These are phyloP conservation scores for Lasioglossum oenotherae DNA, from an alignment of 2,888 invertebrate species.

Conservation along the genomic window DNA sequence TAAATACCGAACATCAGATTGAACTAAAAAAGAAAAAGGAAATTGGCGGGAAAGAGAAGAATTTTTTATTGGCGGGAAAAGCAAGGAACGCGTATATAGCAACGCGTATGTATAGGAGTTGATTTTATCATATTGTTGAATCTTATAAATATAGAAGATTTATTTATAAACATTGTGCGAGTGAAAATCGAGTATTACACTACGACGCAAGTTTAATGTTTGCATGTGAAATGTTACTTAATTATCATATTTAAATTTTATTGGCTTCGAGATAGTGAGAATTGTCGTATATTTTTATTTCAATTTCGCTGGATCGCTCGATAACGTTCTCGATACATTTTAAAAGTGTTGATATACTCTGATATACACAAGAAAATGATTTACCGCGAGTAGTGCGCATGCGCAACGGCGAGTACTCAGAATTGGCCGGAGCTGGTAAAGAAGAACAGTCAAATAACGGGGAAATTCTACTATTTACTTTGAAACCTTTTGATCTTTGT, in stretches of 20 bases:
- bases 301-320: neutral
- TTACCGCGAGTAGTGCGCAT: neutral
- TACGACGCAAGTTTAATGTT: neutral
- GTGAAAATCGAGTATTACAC: neutral
- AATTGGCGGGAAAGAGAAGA: neutral
- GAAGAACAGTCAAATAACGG: conserved; percentile 18
- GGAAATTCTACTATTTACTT: conserved; percentile 28
- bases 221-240: neutral
- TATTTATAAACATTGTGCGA: neutral
- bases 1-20: neutral
- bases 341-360: neutral
- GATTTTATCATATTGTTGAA: no score
- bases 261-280: neutral
- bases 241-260: neutral
- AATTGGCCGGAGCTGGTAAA: conserved; percentile 19
- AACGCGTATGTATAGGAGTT: no score
- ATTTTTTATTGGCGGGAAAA: neutral
- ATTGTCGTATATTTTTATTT: neutral
- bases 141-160: neutral
- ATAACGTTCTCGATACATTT: neutral
- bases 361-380: neutral
- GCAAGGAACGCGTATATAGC: neutral
- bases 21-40: neutral
- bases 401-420: conserved; percentile 25
- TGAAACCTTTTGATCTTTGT: conserved; percentile 21